Percentiles rank a stretch among this genome's conserved stretches.
Conservation (phyloP, 2,888 invertebrate genomes). For the Lasioglossum figueresi region DNA sequence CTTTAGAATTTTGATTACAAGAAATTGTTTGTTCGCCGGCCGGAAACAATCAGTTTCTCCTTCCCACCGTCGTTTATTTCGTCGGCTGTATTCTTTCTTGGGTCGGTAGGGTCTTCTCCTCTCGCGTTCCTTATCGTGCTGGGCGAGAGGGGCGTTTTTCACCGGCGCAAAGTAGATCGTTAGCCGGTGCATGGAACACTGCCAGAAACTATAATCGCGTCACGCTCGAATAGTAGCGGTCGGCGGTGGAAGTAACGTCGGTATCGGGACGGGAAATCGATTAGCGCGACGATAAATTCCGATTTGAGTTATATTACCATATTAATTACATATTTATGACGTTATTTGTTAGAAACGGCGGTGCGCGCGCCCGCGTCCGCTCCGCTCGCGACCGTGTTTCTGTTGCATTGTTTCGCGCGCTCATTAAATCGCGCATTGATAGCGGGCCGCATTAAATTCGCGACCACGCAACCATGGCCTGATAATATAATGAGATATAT, state of each 20-base stretch:
- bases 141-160: constrained; percentile 37
- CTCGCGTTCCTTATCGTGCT: constrained; percentile 31
- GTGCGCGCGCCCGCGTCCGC: not conserved
- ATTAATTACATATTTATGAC: constrained; percentile 64
- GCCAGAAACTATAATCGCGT: constrained; percentile 60
- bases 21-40: not conserved
- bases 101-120: constrained; percentile 21
- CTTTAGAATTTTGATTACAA: not conserved
- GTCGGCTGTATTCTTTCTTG: constrained; percentile 34
- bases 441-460: constrained; percentile 51
- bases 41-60: constrained; percentile 26
- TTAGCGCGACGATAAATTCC: constrained; percentile 54
- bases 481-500: constrained; percentile 63
- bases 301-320: constrained; percentile 62
- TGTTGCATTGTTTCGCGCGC: constrained; percentile 59
- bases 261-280: constrained; percentile 57
- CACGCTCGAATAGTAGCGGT: constrained; percentile 51
- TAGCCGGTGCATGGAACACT: constrained; percentile 51
- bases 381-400: constrained; percentile 39
- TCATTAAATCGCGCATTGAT: constrained; percentile 62
- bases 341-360: constrained; percentile 53
- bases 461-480: constrained; percentile 30
- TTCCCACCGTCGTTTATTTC: not conserved
- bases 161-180: constrained; percentile 57
- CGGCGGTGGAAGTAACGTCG: constrained; percentile 28